Evolutionary conservation across 2,888 invertebrate genomes (phyloP).

Genomic region (Aspidapion aeneum): DNA sequence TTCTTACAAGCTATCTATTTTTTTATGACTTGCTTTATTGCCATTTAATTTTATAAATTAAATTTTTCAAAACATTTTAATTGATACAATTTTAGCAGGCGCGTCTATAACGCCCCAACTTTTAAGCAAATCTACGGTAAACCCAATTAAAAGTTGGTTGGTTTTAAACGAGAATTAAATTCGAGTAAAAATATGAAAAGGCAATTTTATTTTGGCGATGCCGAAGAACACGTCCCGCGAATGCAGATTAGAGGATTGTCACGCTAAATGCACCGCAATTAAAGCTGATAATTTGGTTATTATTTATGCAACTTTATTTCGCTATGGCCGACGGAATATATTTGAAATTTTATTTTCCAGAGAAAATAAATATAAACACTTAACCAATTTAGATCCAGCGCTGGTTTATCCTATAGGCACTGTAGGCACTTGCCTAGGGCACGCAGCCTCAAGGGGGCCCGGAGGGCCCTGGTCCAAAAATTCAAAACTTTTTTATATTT

Average conservation of each 20-base stretch:
- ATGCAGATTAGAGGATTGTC: neutral
- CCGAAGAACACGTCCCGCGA: neutral
- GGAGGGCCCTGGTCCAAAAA: no score
- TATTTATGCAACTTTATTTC: neutral
- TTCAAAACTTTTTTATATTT: no score
- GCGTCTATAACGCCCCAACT: neutral
- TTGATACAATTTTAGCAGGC: neutral
- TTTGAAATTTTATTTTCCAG: no score
- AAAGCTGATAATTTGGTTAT: neutral
- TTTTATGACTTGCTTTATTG: no score
- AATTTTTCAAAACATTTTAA: neutral
- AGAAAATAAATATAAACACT: no score
- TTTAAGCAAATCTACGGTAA: constrained; percentile 6
- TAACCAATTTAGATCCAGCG: no score
- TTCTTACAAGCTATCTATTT: no score
- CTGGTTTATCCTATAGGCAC: no score
- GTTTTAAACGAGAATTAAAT: constrained; percentile 4
- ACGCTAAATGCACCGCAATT: neutral
- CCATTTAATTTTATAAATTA: neutral
- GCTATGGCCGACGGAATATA: no score
- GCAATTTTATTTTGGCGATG: neutral
- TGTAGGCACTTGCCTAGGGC: no score
- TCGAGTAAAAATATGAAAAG: constrained; percentile 6
- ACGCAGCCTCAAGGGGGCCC: no score
- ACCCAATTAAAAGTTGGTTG: constrained; percentile 12